Evolutionary conservation across 2,113 vertebrate genomes (phyloP).

Genomic region (Xyliphius kryptos): DNA sequence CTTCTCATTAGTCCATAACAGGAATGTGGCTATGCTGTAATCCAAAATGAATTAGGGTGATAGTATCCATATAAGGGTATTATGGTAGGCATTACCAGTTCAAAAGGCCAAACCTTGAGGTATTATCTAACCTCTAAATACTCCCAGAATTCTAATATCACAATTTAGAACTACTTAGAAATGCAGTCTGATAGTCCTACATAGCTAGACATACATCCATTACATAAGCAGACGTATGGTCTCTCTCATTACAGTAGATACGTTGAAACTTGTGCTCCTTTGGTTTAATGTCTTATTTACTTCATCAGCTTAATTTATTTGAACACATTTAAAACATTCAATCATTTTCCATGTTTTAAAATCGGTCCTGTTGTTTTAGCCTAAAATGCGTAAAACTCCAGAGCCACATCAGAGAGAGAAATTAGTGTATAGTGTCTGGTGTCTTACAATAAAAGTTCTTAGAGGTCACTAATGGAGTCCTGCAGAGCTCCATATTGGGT

Average conservation of each 20-base stretch:
- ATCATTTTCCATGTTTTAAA: neutral
- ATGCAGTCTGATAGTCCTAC: neutral
- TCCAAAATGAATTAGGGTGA: slow-evolving; percentile 20
- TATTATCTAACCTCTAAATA: slow-evolving; percentile 20
- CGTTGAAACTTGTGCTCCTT: neutral
- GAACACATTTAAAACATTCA: neutral
- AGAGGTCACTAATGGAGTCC: slow-evolving; percentile 26
- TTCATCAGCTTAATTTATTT: neutral
- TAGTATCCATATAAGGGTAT: slow-evolving; percentile 11
- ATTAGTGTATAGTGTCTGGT: neutral
- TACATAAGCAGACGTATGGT: neutral
- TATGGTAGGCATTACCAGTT: slow-evolving; percentile 22
- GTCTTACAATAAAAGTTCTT: slow-evolving; percentile 12
- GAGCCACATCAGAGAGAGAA: slow-evolving; percentile 5
- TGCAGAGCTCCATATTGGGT: slow-evolving; percentile 7
- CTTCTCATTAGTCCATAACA: slow-evolving; percentile 30
- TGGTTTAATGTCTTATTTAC: neutral
- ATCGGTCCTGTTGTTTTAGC: neutral
- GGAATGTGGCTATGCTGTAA: slow-evolving; percentile 23
- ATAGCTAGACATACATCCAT: neutral
- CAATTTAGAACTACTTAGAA: slow-evolving; percentile 4
- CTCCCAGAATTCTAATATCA: slow-evolving; percentile 11
- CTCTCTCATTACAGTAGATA: neutral
- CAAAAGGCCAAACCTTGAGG: slow-evolving; percentile 10
- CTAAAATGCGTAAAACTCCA: neutral